Evolutionary conservation across 1,140 invertebrate genomes (phyloP).

Genomic region (Tenebrio molitor): DNA sequence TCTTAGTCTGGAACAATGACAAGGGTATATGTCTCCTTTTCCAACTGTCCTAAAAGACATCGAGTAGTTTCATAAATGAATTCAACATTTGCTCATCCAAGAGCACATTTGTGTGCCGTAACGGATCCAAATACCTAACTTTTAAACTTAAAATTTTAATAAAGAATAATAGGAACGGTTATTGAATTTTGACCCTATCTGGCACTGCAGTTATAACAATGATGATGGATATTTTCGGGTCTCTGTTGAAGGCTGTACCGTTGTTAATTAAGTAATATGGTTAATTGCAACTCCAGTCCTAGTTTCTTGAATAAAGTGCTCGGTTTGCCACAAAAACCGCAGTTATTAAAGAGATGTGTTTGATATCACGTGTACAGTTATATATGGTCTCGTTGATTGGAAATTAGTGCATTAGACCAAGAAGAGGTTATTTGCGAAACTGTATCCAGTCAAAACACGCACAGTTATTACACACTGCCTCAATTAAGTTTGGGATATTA

Average conservation of each 20-base stretch:
- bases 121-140: no score
- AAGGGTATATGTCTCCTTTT: neutral
- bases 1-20: conserved; percentile 1
- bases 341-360: conserved; percentile 10
- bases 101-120: no score
- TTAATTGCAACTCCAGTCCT: no score
- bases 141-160: no score
- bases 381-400: conserved; percentile 23
- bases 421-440: conserved; percentile 19
- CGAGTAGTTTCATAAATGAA: neutral
- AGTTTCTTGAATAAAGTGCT: neutral
- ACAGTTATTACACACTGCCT: neutral
- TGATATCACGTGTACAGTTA: neutral
- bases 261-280: neutral
- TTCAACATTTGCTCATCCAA: neutral
- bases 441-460: conserved; percentile 10
- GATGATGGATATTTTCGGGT: no score
- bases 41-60: neutral
- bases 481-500: neutral
- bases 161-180: no score
- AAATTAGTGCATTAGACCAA: conserved; percentile 39
- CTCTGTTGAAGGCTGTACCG: no score
- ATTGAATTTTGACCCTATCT: no score
- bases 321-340: neutral
- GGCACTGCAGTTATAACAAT: no score